Base-by-base conservation (phyloP, 1,140 invertebrate genomes). In the Drosophila truncata region DNA sequence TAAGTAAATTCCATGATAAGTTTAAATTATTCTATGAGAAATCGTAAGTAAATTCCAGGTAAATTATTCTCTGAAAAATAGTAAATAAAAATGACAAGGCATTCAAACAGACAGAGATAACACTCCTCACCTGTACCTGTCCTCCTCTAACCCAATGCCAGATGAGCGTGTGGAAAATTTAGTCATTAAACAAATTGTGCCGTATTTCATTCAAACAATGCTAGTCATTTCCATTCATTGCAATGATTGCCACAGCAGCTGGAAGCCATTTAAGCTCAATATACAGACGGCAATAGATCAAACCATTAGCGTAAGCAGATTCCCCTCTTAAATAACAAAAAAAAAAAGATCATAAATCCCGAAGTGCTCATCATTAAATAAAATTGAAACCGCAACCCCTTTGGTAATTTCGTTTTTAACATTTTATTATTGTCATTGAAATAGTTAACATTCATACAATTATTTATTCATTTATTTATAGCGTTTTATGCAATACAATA, bases 381-480 rank as follows among this genome's bases (percentile, higher is more conserved):
- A 39, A 61, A 72, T 62, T 39, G 10, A 31, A 42, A 33, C 4
- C 23, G 31, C 37, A n/a, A 16, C 14, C 23, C 11, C n/a, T n/a
- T 20, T 46, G 31, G 16, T 23, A 29, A 44, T 49, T 11, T 71
- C 52, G 63, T 73, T 88, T 88, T 87, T 74, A 87, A 87, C 83
- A 88, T 88, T 87, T 87, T 87, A 88, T 87, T 87, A 87, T 87
- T 87, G 83, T 87, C 83, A 87, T 87, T 88, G 83, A 87, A 87
- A 84, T 87, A 87, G 83, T 87, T 87, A 87, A 87, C 83, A 87
- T 87, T 87, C 83, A 87, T 87, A 87, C 84, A 86, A 80, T 87
- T 87, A 84, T 83, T 85, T 77, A 75, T 66, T 83, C 69, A 71
- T 47, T 85, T 78, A 65, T 76, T 78, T 77, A 80, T 82, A 77